Conservation (phyloP, 2,797 vertebrate species). For the Phalloptychus januarius region DNA sequence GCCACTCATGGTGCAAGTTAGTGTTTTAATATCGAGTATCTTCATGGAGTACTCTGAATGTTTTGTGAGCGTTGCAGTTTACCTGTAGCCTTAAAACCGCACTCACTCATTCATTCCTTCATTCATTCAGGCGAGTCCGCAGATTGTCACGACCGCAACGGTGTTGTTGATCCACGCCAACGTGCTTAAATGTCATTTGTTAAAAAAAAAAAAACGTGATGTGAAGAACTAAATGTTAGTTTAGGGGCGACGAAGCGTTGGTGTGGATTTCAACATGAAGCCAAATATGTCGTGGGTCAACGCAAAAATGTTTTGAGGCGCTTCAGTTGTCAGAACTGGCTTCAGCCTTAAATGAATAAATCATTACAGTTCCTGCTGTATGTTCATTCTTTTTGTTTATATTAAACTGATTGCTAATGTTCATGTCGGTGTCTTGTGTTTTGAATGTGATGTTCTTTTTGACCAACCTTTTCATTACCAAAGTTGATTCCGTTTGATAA, state of each 20-base stretch:
- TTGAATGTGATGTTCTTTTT: neutral
- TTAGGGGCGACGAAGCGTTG: neutral
- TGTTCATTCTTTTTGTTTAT: slow-evolving; percentile 70
- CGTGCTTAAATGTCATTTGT: neutral
- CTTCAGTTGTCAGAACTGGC: slow-evolving; percentile 61
- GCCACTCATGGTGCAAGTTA: slow-evolving; percentile 1
- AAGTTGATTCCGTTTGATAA: no score
- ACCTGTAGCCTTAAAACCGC: slow-evolving; percentile 60
- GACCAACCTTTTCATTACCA: neutral
- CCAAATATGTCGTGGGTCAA: slow-evolving; percentile 38
- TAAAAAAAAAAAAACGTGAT: slow-evolving; percentile 6
- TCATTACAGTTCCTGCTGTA: slow-evolving; percentile 65
- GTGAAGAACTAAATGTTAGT: slow-evolving; percentile 25
- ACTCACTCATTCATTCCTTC: slow-evolving; percentile 34
- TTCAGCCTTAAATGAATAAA: slow-evolving; percentile 70
- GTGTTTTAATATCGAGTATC: slow-evolving; percentile 3
- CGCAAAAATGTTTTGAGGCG: slow-evolving; percentile 44
- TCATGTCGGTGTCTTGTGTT: slow-evolving; percentile 15
- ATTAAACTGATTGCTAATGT: slow-evolving; percentile 68
- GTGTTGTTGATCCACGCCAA: slow-evolving; percentile 37
- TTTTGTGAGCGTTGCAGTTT: slow-evolving; percentile 32
- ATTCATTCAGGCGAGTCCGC: slow-evolving; percentile 41
- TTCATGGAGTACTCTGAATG: slow-evolving; percentile 24
- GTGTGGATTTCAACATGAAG: slow-evolving; percentile 29
- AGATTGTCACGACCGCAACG: slow-evolving; percentile 33